phyloP scores from a whole-genome alignment of 2,113 vertebrate species.

The Upupa epops region DNA sequence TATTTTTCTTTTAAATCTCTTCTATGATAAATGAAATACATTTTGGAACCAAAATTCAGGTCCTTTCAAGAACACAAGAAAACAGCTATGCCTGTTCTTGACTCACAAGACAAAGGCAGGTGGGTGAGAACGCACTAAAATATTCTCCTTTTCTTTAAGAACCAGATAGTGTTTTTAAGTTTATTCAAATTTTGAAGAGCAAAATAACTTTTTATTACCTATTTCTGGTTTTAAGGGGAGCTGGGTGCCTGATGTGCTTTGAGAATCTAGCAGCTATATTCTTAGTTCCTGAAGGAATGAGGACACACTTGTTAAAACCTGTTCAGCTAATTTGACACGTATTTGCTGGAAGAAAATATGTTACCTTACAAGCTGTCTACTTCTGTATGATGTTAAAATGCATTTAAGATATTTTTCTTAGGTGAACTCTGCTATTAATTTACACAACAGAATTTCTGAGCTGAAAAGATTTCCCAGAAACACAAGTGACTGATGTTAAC shows the following conservation, averaged over 20 bases:
- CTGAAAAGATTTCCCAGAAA: background rate
- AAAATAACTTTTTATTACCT: background rate
- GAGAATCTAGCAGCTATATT: background rate
- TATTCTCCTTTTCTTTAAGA: background rate
- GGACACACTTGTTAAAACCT: constrained; percentile 40
- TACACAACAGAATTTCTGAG: constrained; percentile 30
- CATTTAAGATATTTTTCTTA: constrained; percentile 26
- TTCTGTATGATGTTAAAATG: constrained; percentile 20
- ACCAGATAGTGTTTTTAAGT: background rate
- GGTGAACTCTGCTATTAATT: constrained; percentile 45
- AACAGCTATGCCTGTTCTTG: background rate
- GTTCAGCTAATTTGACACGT: constrained; percentile 42
- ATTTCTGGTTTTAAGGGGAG: background rate
- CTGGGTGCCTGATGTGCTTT: background rate
- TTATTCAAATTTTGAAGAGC: background rate
- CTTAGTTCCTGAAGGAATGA: constrained; percentile 44
- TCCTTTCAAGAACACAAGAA: background rate
- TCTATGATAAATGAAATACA: background rate
- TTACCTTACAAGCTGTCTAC: constrained; percentile 49
- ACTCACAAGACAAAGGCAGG: background rate
- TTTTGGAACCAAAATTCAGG: background rate
- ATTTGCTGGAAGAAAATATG: constrained; percentile 33
- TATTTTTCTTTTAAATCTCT: background rate
- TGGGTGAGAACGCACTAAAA: background rate
- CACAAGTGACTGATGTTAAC: constrained; percentile 12